Evolutionary conservation across 2,797 vertebrate species (phyloP), one percentile per base, ranked within the genome.

Genomic region (Sebastes variabilis): DNA sequence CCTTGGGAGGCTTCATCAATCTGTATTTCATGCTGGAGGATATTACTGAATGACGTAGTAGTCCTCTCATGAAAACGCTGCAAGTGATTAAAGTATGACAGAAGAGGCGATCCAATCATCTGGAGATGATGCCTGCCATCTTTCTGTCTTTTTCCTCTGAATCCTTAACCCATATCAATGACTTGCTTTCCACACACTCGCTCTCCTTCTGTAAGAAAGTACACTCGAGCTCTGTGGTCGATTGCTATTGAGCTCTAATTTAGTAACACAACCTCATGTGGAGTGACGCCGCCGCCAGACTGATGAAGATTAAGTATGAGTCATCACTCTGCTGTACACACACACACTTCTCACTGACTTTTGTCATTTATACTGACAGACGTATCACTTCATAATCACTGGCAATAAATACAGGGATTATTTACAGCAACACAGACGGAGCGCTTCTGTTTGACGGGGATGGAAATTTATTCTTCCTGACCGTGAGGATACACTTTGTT

Each of bases 231-330:
- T 84, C 81, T 30, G 77, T 73, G 68, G 86, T 93, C 86, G 79
- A 93, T 91, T 32, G 67, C 85, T 85, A 86, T 88, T 87, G 88
- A 93, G 84, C 62, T 8, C 84, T 92, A 91, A 93, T 92, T 94
- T 88, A 92, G 90, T 92, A 91, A 84, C 92, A 88, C 74, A 82
- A 85, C 83, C 90, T 89, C 88, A 89, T 89, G 86, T 87, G 85
- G 80, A 88, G 88, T 64, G 85, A 83, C 55, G 72, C 82, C 55
- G 77, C 82, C 49, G 83, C 82, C 77, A 82, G 71, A 89, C 84
- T 90, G 90, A 90, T 93, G 87, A 89, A 93, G 92, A 92, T 88
- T 83, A 90, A 93, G 86, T 85, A 86, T 91, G 92, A 94, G 76
- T 93, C 93, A 92, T 92, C 84, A 59, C 66, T 64, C 66, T 72